phyloP scores from a whole-genome alignment of 2,113 vertebrate genomes.

The Alosa alosa region DNA sequence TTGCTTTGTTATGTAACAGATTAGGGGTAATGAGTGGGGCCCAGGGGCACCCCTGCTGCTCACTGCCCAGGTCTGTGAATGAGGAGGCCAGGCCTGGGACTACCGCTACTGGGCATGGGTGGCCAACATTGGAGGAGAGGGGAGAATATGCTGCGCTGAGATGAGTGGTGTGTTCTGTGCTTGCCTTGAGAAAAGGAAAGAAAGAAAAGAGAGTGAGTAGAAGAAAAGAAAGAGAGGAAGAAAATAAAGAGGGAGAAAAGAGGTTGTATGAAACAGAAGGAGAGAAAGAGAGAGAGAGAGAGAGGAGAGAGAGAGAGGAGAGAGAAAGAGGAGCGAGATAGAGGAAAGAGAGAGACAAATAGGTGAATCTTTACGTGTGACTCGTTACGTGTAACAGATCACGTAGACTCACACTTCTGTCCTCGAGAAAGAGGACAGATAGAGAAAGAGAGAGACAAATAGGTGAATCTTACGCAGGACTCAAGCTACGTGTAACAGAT shows the following conservation, averaged over 20 bases:
- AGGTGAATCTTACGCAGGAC: neutral
- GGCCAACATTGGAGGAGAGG: slow-evolving; percentile 38
- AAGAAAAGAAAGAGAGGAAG: too few species aligned
- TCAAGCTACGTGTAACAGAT: slow-evolving; percentile 49
- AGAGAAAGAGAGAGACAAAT: slow-evolving; percentile 29
- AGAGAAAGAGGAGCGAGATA: slow-evolving; percentile 1
- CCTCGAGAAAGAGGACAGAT: neutral
- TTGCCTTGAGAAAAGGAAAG: too few species aligned
- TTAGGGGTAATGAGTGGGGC: slow-evolving; percentile 60
- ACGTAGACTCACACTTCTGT: slow-evolving; percentile 44
- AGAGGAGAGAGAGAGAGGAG: neutral
- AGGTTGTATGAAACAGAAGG: too few species aligned
- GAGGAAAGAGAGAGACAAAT: slow-evolving; percentile 28
- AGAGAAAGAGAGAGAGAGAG: neutral
- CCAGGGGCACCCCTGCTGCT: slow-evolving; percentile 34
- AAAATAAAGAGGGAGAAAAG: too few species aligned
- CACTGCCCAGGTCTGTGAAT: slow-evolving; percentile 15
- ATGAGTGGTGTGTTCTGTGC: too few species aligned
- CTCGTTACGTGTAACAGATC: slow-evolving; percentile 51
- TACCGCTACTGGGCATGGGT: neutral
- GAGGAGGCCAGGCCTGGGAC: neutral
- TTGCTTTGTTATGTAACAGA: slow-evolving; percentile 70
- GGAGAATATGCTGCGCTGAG: too few species aligned
- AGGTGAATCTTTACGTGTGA: neutral
- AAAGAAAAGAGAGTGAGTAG: too few species aligned